Percentiles rank a stretch among this genome's conserved stretches.
phyloP scores from a whole-genome alignment of 2,113 vertebrate genomes.

The Calyptomena viridis region DNA sequence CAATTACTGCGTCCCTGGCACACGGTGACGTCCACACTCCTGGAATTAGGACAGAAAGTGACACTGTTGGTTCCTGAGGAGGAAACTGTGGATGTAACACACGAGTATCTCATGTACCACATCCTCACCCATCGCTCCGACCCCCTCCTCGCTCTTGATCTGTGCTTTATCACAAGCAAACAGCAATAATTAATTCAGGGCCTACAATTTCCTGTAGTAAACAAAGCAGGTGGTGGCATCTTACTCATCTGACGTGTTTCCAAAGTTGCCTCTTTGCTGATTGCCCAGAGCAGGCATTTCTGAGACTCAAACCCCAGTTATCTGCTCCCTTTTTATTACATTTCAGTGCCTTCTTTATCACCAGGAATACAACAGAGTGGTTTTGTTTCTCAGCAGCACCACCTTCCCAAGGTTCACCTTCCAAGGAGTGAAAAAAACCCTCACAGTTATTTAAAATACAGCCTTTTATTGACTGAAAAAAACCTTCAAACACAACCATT shows the following conservation, averaged over 20 bases:
- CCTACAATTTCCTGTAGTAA: not conserved
- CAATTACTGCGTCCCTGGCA: not conserved
- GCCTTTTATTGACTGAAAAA: not conserved
- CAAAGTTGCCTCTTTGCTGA: not conserved
- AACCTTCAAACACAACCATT: not conserved
- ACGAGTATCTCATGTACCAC: fast-evolving
- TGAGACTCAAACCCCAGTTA: not conserved
- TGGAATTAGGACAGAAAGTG: not conserved
- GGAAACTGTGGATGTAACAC: not conserved
- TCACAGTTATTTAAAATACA: not conserved
- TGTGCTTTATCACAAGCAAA: not conserved
- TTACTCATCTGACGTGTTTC: not conserved
- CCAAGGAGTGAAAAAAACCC: not conserved
- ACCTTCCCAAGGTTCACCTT: not conserved
- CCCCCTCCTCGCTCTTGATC: not conserved
- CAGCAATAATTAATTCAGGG: not conserved
- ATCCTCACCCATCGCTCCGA: not conserved
- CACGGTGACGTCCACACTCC: fast-evolving
- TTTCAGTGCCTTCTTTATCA: not conserved
- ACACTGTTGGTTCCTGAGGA: not conserved
- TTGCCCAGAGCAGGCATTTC: not conserved
- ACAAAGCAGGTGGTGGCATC: not conserved
- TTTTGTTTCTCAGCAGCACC: not conserved
- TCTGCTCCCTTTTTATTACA: not conserved
- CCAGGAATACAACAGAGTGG: fast-evolving